A percentile compares a stretch with the other conserved stretches of the same genome.
Conservation (phyloP, 1,140 invertebrate species). For the Mercenaria mercenaria region DNA sequence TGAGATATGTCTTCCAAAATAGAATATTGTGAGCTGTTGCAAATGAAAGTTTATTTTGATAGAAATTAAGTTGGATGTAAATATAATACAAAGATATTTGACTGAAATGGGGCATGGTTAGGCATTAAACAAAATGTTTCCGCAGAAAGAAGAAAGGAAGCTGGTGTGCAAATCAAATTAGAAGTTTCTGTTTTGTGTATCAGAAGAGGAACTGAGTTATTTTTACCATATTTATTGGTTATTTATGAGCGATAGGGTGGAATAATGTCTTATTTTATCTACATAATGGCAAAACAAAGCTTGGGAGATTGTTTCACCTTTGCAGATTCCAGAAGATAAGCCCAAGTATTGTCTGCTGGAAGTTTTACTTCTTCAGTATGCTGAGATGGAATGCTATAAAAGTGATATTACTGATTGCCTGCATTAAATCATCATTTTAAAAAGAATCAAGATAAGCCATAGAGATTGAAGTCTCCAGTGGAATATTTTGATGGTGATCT, state of each 20-base stretch:
- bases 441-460: no score
- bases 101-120: not conserved
- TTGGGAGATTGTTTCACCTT: not conserved
- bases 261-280: slow-evolving; percentile 31
- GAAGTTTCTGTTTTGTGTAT: slow-evolving; percentile 31
- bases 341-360: not conserved
- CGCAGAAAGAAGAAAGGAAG: not conserved
- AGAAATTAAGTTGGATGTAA: slow-evolving; percentile 9
- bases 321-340: not conserved
- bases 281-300: slow-evolving; percentile 14
- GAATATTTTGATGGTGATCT: no score
- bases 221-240: slow-evolving; percentile 23
- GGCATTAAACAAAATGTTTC: not conserved
- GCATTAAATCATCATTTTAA: no score
- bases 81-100: not conserved
- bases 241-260: slow-evolving; percentile 44
- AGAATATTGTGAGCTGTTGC: not conserved
- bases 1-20: not conserved
- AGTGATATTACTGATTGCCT: not conserved
- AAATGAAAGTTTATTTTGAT: slow-evolving; percentile 27
- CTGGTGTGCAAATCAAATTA: not conserved
- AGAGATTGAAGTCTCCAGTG: no score
- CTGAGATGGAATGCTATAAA: slow-evolving; percentile 13
- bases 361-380: not conserved
- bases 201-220: not conserved